These are phyloP conservation scores for Hassar affinis DNA, from an alignment of 2,113 vertebrate species.

Conservation along the genomic window DNA sequence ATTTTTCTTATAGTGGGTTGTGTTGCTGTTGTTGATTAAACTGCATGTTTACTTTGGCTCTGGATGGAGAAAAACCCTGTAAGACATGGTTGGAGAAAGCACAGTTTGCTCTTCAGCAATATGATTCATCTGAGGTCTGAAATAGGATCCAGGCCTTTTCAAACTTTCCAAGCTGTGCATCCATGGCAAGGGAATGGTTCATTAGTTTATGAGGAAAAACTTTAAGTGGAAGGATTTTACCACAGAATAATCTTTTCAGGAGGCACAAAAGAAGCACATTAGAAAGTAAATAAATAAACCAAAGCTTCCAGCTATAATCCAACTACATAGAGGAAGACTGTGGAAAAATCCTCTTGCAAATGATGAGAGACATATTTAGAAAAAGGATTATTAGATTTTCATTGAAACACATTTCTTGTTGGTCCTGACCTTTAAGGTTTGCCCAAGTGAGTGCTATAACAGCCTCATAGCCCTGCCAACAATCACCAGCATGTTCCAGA, in stretches of 20 bases:
- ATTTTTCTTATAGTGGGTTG: slow-evolving; percentile 32
- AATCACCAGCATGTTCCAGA: slow-evolving; percentile 48
- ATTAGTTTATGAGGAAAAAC: neutral
- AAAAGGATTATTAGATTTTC: neutral
- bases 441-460: neutral
- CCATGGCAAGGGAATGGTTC: neutral
- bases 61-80: neutral
- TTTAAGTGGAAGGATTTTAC: neutral
- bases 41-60: slow-evolving; percentile 7
- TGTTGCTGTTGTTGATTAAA: slow-evolving; percentile 10
- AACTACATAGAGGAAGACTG: neutral
- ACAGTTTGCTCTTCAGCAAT: neutral
- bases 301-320: neutral
- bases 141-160: slow-evolving; percentile 17
- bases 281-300: neutral
- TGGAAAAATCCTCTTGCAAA: neutral
- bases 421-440: neutral
- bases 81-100: neutral
- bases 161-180: neutral
- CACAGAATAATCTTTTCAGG: neutral
- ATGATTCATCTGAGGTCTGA: slow-evolving; percentile 10
- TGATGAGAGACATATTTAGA: neutral
- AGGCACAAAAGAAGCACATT: neutral
- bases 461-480: neutral
- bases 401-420: slow-evolving; percentile 6